phyloP scores from a whole-genome alignment of 1,140 invertebrate genomes.

The Centruroides sculpturatus region DNA sequence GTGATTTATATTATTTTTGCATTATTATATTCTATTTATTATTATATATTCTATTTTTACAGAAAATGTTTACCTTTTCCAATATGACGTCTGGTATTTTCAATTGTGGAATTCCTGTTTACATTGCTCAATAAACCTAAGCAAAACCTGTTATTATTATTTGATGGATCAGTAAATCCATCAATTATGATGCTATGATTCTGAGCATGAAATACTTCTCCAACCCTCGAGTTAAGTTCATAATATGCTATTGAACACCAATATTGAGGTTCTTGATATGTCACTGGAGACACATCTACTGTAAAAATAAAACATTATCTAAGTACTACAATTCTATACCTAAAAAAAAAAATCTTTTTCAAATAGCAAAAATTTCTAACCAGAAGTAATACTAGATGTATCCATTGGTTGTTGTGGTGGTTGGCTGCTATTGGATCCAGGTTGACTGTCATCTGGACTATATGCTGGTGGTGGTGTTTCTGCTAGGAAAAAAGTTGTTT shows the following conservation, averaged over 20 bases:
- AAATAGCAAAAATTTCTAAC: background rate
- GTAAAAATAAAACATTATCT: too few species aligned
- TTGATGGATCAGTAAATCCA: conserved; percentile 35
- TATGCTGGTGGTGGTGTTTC: conserved; percentile 90
- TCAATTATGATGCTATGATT: conserved; percentile 32
- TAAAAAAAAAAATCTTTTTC: background rate
- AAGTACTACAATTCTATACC: too few species aligned
- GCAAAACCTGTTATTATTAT: conserved; percentile 39
- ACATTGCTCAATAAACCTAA: conserved; percentile 42
- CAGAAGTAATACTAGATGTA: conserved; percentile 4
- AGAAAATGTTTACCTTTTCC: conserved; percentile 33
- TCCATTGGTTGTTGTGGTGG: conserved; percentile 9
- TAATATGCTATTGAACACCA: conserved; percentile 45
- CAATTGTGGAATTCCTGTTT: conserved; percentile 44
- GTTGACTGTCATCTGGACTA: conserved; percentile 43
- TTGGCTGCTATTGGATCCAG: conserved; percentile 5
- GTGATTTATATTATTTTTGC: too few species aligned
- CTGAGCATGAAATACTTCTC: conserved; percentile 38
- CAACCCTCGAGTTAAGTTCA: conserved; percentile 42
- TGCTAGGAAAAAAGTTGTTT: conserved; percentile 28
- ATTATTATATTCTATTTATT: too few species aligned
- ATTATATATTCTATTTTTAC: too few species aligned
- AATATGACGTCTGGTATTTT: conserved; percentile 43
- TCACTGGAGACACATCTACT: conserved; percentile 29
- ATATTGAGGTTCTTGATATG: conserved; percentile 36